Conservation (phyloP, 1,140 invertebrate species). For the Drosophila jambulina region DNA sequence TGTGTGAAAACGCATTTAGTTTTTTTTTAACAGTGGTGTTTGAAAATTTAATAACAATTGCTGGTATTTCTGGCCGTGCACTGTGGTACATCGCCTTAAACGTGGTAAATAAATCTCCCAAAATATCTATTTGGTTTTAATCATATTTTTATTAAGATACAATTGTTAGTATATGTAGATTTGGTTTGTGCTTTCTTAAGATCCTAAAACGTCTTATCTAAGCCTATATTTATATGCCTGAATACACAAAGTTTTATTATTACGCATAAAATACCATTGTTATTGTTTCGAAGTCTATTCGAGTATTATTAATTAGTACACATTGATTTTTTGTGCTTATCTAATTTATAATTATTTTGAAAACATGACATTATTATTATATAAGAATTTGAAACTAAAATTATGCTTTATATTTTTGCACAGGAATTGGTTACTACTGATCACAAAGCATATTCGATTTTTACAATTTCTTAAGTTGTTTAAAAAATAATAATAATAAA, state of each 20-base stretch:
- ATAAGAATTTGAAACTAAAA: background rate
- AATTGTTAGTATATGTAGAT: conserved; percentile 40
- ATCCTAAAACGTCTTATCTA: conserved; percentile 21
- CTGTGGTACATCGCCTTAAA: background rate
- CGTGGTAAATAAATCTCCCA: background rate
- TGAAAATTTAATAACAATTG: too few species aligned
- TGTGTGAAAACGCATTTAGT: too few species aligned
- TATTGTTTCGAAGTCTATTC: conserved; percentile 39
- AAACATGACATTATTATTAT: conserved; percentile 1
- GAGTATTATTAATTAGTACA: conserved; percentile 39
- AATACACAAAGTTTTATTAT: conserved; percentile 24
- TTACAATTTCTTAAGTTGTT: background rate
- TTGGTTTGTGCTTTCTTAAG: conserved; percentile 72
- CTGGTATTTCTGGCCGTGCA: too few species aligned
- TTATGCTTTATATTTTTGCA: conserved; percentile 1
- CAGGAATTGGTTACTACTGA: background rate
- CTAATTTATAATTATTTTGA: conserved; percentile 10
- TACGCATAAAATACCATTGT: conserved; percentile 34
- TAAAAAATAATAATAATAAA: background rate
- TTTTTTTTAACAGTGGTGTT: too few species aligned
- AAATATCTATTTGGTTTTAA: background rate
- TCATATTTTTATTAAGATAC: conserved; percentile 23
- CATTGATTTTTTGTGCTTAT: background rate
- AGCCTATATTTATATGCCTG: conserved; percentile 11
- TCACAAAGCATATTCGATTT: background rate